Percentiles rank a stretch among this genome's conserved stretches.
Conservation (phyloP, 2,797 vertebrate species). For the Bovichtus diacanthus region DNA sequence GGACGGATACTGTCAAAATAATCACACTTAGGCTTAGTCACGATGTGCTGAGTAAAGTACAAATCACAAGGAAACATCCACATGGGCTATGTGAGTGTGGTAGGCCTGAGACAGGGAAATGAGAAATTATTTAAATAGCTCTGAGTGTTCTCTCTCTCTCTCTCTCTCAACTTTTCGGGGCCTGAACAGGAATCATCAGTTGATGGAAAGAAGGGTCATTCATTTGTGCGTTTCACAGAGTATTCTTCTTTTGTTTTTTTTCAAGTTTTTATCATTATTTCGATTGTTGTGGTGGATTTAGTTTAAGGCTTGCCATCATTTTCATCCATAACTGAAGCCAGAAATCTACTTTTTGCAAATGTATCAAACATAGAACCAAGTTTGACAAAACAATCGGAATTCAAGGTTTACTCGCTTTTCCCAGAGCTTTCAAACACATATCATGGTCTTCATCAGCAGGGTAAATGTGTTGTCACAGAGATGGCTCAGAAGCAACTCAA, state of each 20-base stretch:
- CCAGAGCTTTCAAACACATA: not conserved
- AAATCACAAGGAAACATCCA: constrained; percentile 31
- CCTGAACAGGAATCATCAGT: not conserved
- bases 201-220: not conserved
- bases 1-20: constrained; percentile 24
- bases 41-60: constrained; percentile 4
- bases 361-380: not conserved
- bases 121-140: constrained; percentile 10
- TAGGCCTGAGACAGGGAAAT: constrained; percentile 24
- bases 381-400: not conserved
- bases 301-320: too few species aligned
- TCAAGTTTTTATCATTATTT: not conserved
- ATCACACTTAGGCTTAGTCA: constrained; percentile 25
- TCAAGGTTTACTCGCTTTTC: not conserved
- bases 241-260: not conserved
- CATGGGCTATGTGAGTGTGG: constrained; percentile 4
- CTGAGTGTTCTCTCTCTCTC: not conserved
- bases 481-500: too few species aligned
- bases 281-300: not conserved
- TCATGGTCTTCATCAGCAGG: not conserved
- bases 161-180: not conserved
- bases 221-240: not conserved
- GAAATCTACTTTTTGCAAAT: not conserved
- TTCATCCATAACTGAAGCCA: not conserved
- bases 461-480: not conserved